Evolutionary conservation across 2,888 invertebrate species (phyloP), one percentile per base, ranked within the genome.

Genomic region (Aspidiotus destructor): DNA sequence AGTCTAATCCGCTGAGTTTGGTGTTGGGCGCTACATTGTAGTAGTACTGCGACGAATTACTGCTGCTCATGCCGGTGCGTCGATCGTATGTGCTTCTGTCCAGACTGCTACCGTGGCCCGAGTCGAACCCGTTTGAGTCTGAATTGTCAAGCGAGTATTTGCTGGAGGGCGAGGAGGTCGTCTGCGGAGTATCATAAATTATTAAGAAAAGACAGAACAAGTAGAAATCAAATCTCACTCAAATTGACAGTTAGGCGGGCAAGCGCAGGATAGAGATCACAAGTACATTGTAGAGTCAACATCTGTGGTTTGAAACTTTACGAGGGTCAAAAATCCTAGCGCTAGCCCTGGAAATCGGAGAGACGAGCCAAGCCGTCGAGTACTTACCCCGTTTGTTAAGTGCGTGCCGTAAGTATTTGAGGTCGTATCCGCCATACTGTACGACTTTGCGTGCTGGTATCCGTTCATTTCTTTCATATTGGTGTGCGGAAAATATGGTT

Each of bases 341-440:
- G 28, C 28, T 28, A 28, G 28, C 28, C 28, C 28, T 28, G 17
- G 55, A 7, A 55, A 16, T 7, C 7, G 13, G 16, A 55, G 15
- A 16, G 7, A 41, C 41, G 28, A 41, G 41, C 6, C 40, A 53
- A 15, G 8, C n/a, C 17, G 8, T 15, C 17, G 54, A 48, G 7
- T 54, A 72, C 75, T 76, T 74, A 79, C 80, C 75, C 82, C 83
- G 76, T 82, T 82, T 72, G 82, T 81, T 75, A 82, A 72, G 60
- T 74, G 74, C 55, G 74, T 72, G 53, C 71, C 72, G 17, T 73
- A 73, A 65, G 73, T 73, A 63, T 73, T 74, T 2, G 68, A 41
- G 53, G 73, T 74, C 54, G 73, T 73, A 60, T 75, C 75, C 77
- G 71, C 79, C 76, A 79, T 77, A 41, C 80, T 80, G 73, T 80